phyloP scores from a whole-genome alignment of 2,797 vertebrate genomes.

The Catamblyrhynchus diadema region DNA sequence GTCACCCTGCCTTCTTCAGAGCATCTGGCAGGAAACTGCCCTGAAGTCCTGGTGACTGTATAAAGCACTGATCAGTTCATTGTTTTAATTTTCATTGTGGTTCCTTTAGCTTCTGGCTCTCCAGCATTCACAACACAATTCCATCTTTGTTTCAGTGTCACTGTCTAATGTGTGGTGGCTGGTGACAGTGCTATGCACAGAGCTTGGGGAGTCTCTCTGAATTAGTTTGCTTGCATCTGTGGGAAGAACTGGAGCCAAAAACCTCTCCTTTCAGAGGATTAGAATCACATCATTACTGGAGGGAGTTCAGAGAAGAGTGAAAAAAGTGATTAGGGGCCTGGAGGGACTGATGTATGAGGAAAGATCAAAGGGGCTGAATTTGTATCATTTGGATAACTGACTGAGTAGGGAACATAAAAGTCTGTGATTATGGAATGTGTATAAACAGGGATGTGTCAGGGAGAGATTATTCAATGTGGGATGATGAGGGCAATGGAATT shows the following conservation, averaged over 20 bases:
- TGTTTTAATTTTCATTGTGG: neutral
- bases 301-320: conserved; percentile 62
- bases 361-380: conserved; percentile 58
- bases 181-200: neutral
- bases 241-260: conserved; percentile 36
- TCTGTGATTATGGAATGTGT: neutral
- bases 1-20: neutral
- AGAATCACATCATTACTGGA: conserved; percentile 65
- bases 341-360: conserved; percentile 30
- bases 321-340: conserved; percentile 59
- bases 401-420: conserved; percentile 20
- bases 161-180: neutral
- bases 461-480: conserved; percentile 7
- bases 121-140: neutral
- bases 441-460: neutral
- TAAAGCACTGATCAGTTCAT: neutral
- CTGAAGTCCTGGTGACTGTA: neutral
- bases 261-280: conserved; percentile 39
- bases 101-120: conserved; percentile 13
- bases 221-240: conserved; percentile 29
- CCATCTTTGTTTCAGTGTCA: neutral
- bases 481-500: neutral
- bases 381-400: conserved; percentile 52
- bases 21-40: neutral
- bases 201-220: conserved; percentile 3